Conservation (phyloP, 2,113 vertebrate genomes). For the Sylvia atricapilla region DNA sequence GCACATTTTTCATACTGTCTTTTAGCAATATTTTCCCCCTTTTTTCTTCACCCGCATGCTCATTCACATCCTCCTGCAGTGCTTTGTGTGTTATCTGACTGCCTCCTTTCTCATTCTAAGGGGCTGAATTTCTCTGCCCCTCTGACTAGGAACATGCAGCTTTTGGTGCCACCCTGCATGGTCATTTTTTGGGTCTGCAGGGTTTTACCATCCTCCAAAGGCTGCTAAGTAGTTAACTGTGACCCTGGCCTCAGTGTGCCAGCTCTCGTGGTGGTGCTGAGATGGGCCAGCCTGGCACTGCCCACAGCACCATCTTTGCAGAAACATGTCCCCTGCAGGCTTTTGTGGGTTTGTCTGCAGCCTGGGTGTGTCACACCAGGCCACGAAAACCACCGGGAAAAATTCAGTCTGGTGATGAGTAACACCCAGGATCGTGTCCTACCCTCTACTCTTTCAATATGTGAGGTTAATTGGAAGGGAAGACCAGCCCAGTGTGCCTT, state of each 20-base stretch:
- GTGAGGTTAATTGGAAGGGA: not conserved
- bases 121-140: not conserved
- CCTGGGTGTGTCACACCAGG: not conserved
- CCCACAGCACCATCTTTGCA: not conserved
- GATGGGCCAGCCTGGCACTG: not conserved
- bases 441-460: not conserved
- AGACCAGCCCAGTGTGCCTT: not conserved
- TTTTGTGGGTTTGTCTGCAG: not conserved
- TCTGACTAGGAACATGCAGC: not conserved
- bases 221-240: not conserved
- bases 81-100: fast-evolving
- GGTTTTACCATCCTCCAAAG: not conserved
- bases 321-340: not conserved
- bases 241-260: fast-evolving
- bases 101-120: not conserved
- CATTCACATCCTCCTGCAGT: fast-evolving
- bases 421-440: not conserved
- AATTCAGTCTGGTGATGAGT: not conserved
- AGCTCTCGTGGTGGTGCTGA: not conserved
- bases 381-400: not conserved
- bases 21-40: fast-evolving
- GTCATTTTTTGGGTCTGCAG: not conserved
- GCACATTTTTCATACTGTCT: not conserved
- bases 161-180: not conserved
- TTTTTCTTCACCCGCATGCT: not conserved